A percentile compares a stretch with the other conserved stretches of the same genome.
These are phyloP conservation scores for Drosophila paramelanica DNA, from an alignment of 2,888 invertebrate genomes.

Conservation along the genomic window DNA sequence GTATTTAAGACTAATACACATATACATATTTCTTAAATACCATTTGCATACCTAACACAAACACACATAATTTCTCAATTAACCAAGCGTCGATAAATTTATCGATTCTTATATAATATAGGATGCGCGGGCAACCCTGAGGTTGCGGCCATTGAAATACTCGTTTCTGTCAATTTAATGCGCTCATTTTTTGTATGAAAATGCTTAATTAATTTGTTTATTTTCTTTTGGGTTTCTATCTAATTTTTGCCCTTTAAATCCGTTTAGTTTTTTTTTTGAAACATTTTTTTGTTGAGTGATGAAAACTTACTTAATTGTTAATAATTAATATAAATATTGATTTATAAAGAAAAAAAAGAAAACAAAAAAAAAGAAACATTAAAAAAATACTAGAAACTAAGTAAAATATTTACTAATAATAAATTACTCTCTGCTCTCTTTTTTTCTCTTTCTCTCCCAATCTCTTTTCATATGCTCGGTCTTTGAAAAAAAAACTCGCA, in stretches of 20 bases:
- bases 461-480: slow-evolving; percentile 31
- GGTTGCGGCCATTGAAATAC: slow-evolving; percentile 28
- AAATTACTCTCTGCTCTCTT: slow-evolving; percentile 58
- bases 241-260: slow-evolving; percentile 24
- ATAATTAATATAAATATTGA: slow-evolving; percentile 35
- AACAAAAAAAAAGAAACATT: background rate
- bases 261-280: slow-evolving; percentile 11
- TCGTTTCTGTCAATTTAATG: slow-evolving; percentile 50
- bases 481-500: background rate
- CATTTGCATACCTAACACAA: slow-evolving; percentile 29
- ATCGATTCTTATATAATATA: slow-evolving; percentile 18
- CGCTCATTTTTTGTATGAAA: slow-evolving; percentile 53
- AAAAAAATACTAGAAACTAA: slow-evolving; percentile 3
- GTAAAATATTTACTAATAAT: slow-evolving; percentile 65
- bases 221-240: slow-evolving; percentile 14
- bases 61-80: slow-evolving; percentile 21
- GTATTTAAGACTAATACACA: slow-evolving; percentile 21
- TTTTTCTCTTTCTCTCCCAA: slow-evolving; percentile 57
- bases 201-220: slow-evolving; percentile 22
- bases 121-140: slow-evolving; percentile 23
- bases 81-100: slow-evolving; percentile 5
- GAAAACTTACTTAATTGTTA: slow-evolving; percentile 42
- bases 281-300: slow-evolving; percentile 25
- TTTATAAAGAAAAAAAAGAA: slow-evolving; percentile 6
- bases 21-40: slow-evolving; percentile 6